These are phyloP conservation scores for Xestia xanthographa DNA, from an alignment of 2,888 invertebrate species.

Conservation along the genomic window DNA sequence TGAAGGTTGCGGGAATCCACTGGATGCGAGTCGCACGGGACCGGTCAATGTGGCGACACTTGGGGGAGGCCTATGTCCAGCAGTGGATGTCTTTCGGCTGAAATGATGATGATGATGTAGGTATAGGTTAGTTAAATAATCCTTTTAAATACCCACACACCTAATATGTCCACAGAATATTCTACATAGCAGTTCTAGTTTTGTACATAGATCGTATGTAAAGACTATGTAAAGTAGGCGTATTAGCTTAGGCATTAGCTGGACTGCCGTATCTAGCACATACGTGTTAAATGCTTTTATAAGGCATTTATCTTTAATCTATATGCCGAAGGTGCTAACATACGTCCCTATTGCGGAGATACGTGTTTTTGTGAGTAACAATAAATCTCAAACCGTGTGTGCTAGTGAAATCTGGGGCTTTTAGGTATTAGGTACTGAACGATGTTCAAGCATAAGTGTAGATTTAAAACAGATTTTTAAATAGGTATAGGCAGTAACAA, in stretches of 20 bases:
- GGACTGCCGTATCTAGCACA: constrained; percentile 25
- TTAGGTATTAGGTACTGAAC: neutral
- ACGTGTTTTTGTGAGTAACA: constrained; percentile 32
- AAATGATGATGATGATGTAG: no score
- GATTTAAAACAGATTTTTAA: neutral
- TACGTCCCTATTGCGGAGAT: constrained; percentile 3
- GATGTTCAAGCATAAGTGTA: neutral
- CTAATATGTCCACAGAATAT: constrained; percentile 5
- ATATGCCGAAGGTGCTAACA: constrained; percentile 26
- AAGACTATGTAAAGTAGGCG: constrained; percentile 49
- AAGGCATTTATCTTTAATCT: constrained; percentile 45
- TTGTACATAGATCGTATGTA: constrained; percentile 13
- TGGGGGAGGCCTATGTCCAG: no score
- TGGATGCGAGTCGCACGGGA: no score
- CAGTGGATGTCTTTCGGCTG: no score
- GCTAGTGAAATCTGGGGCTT: neutral
- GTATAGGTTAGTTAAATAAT: neutral
- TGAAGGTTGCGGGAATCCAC: no score
- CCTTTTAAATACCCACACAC: neutral
- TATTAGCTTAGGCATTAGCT: constrained; percentile 54
- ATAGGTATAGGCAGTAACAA: neutral
- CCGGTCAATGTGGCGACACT: no score
- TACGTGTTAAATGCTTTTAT: constrained; percentile 36
- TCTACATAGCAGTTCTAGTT: constrained; percentile 30
- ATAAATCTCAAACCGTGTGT: neutral